phyloP scores from a whole-genome alignment of 2,113 vertebrate genomes.

The Megalops atlanticus region DNA sequence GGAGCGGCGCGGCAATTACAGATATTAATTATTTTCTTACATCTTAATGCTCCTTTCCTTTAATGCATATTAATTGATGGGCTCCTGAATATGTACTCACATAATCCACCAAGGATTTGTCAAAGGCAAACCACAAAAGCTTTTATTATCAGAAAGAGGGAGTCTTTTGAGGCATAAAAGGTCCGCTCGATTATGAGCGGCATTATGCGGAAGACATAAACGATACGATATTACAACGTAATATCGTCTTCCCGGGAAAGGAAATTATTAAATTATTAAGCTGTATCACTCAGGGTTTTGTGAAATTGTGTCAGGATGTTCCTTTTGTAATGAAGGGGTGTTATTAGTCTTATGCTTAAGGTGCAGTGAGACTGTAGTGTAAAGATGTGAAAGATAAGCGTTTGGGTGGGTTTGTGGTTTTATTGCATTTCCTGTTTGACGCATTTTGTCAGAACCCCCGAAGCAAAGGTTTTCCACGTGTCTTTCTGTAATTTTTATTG shows the following conservation, averaged over 20 bases:
- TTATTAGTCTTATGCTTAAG: slow-evolving; percentile 61
- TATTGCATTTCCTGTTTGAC: neutral
- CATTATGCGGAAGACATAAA: slow-evolving; percentile 64
- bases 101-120: slow-evolving; percentile 70
- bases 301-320: slow-evolving; percentile 50
- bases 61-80: slow-evolving; percentile 71
- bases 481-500: neutral
- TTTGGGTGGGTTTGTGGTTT: slow-evolving; percentile 43
- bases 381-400: slow-evolving; percentile 63
- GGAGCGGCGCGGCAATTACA: slow-evolving; percentile 55
- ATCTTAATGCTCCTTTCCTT: slow-evolving; percentile 68
- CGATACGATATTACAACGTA: slow-evolving; percentile 70
- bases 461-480: neutral
- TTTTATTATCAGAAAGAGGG: slow-evolving; percentile 68
- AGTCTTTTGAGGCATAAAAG: slow-evolving; percentile 63
- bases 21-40: slow-evolving; percentile 54
- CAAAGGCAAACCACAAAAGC: slow-evolving; percentile 65
- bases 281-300: slow-evolving; percentile 54
- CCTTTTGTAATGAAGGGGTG: slow-evolving; percentile 46
- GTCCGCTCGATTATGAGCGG: slow-evolving; percentile 57
- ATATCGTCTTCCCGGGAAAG: slow-evolving; percentile 58
- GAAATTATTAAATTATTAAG: slow-evolving; percentile 63
- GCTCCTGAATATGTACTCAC: slow-evolving; percentile 53
- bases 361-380: slow-evolving; percentile 52
- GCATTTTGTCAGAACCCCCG: neutral